A percentile compares a stretch with the other conserved stretches of the same genome.
phyloP scores from a whole-genome alignment of 2,888 invertebrate species.

The Dyspetes luteomarginatus region DNA sequence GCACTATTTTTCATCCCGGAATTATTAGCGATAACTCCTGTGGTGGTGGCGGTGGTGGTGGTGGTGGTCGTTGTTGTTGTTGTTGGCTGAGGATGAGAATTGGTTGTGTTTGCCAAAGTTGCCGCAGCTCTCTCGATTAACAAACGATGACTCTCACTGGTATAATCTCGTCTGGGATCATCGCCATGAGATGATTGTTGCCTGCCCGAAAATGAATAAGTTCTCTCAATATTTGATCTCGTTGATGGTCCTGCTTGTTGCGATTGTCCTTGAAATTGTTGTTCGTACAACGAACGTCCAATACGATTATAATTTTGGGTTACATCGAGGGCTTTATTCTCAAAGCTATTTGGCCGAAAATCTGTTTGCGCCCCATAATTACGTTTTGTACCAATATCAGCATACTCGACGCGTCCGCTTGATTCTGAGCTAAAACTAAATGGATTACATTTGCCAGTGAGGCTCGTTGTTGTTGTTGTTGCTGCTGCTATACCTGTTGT shows the following conservation, averaged over 20 bases:
- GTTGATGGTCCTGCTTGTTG: slow-evolving; percentile 67
- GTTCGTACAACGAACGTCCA: slow-evolving; percentile 54
- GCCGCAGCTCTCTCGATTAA: slow-evolving; percentile 69
- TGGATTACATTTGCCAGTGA: slow-evolving; percentile 74
- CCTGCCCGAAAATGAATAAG: slow-evolving; percentile 73
- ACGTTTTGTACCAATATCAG: slow-evolving; percentile 71
- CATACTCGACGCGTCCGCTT: slow-evolving; percentile 80
- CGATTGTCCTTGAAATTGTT: slow-evolving; percentile 3
- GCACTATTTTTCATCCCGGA: slow-evolving; percentile 4
- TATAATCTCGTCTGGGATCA: slow-evolving; percentile 43
- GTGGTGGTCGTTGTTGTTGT: no score
- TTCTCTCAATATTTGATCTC: slow-evolving; percentile 72
- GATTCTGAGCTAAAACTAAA: slow-evolving; percentile 81
- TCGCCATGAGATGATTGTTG: slow-evolving; percentile 66
- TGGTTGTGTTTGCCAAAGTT: slow-evolving; percentile 34
- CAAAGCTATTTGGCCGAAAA: slow-evolving; percentile 71
- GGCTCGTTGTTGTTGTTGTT: slow-evolving; percentile 32
- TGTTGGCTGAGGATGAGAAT: no score
- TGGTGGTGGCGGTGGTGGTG: not conserved
- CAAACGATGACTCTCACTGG: slow-evolving; percentile 60
- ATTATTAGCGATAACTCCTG: not conserved
- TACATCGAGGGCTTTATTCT: slow-evolving; percentile 69
- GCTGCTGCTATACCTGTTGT: no score
- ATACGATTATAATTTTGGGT: slow-evolving; percentile 55
- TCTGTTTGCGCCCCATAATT: slow-evolving; percentile 74